phyloP scores from a whole-genome alignment of 2,113 vertebrate genomes.

The Macroglossus sobrinus region DNA sequence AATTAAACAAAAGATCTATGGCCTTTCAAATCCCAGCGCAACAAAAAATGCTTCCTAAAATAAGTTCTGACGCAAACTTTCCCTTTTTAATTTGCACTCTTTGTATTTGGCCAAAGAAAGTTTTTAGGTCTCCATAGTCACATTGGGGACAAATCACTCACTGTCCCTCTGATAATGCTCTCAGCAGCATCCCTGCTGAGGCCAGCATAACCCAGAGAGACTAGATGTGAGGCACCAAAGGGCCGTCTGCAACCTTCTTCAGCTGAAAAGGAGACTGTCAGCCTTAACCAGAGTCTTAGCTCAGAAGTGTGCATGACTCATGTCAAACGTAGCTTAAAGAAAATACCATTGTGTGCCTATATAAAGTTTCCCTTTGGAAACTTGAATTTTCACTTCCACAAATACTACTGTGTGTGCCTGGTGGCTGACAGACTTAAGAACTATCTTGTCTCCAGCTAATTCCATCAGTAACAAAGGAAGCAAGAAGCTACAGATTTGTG shows the following conservation, averaged over 20 bases:
- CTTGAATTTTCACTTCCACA: not conserved
- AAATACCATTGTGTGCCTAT: not conserved
- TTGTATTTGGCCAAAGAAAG: not conserved
- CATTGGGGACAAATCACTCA: not conserved
- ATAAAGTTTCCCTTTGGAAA: not conserved
- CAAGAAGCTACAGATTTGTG: not conserved
- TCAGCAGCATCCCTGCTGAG: not conserved
- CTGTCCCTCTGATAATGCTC: not conserved
- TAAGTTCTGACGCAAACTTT: not conserved
- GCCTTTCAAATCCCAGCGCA: not conserved
- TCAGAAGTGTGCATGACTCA: not conserved
- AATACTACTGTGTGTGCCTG: not conserved
- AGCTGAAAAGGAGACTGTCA: not conserved
- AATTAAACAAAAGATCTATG: not conserved
- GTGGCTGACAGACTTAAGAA: not conserved
- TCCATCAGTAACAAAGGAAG: not conserved
- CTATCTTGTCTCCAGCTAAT: not conserved
- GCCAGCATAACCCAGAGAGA: not conserved
- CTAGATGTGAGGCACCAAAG: not conserved
- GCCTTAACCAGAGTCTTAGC: not conserved
- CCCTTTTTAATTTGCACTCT: not conserved
- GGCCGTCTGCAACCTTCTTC: not conserved
- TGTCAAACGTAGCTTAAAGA: not conserved
- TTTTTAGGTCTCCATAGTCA: not conserved
- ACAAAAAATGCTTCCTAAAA: not conserved